These are phyloP conservation scores for Callipepla squamata DNA, from an alignment of 2,113 vertebrate species.

Conservation along the genomic window DNA sequence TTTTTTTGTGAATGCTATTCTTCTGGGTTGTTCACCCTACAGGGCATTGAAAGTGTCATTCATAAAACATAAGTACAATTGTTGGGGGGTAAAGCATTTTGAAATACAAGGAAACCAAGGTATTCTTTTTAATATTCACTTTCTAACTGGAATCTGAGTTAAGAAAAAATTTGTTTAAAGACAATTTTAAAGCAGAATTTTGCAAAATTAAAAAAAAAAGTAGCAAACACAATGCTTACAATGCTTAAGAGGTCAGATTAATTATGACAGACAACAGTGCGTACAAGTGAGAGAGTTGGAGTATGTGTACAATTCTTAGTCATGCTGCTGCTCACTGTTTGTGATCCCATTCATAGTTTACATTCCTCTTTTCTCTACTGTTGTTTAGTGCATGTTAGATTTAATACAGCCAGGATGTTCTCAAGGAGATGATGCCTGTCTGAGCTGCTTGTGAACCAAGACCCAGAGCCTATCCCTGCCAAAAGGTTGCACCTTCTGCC, in stretches of 20 bases:
- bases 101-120: fast-evolving
- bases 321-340: background rate
- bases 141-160: background rate
- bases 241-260: background rate
- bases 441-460: background rate
- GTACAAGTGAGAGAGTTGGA: background rate
- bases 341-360: background rate
- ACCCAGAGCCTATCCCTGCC: background rate
- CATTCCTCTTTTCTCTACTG: background rate
- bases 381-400: background rate
- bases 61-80: background rate
- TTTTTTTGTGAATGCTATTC: too few species aligned
- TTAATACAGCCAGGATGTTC: background rate
- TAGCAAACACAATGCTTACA: background rate
- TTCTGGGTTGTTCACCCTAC: too few species aligned
- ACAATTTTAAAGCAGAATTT: background rate
- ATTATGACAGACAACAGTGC: background rate
- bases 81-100: background rate
- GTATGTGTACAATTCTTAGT: background rate
- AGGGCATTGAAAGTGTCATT: background rate
- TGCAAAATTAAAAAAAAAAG: background rate
- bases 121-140: background rate
- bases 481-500: background rate
- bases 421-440: background rate
- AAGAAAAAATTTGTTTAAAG: background rate